Conservation (phyloP, 2,888 invertebrate genomes). For the Chirona hameri region DNA sequence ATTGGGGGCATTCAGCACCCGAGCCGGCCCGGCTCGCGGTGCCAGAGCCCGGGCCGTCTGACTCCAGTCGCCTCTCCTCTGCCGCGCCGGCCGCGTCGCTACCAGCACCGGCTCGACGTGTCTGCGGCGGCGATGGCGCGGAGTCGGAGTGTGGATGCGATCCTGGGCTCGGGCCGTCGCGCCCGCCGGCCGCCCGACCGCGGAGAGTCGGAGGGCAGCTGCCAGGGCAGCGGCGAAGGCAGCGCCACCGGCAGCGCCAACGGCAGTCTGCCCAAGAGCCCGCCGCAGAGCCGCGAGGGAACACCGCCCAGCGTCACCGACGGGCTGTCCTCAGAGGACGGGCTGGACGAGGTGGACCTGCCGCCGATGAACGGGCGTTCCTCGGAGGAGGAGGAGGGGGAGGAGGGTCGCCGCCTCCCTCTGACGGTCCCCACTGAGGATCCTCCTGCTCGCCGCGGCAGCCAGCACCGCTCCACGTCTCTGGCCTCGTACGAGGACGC, state of each 20-base stretch:
- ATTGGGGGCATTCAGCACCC: not conserved
- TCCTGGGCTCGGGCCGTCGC: not conserved
- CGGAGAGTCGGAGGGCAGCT: not conserved
- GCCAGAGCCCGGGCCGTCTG: not conserved
- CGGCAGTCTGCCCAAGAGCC: too few species aligned
- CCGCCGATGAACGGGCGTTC: not conserved
- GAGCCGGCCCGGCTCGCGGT: conserved; percentile 3
- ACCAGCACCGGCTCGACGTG: not conserved
- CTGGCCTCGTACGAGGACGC: not conserved
- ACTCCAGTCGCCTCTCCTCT: not conserved
- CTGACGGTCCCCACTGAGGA: not conserved
- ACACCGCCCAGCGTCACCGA: not conserved
- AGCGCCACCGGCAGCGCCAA: not conserved
- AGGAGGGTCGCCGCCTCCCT: not conserved
- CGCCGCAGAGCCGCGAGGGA: not conserved
- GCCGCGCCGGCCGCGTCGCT: not conserved
- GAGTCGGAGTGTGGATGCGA: conserved; percentile 12
- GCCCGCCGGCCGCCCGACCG: not conserved
- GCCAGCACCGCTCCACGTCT: not conserved
- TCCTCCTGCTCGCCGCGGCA: not conserved
- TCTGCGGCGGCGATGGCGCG: not conserved
- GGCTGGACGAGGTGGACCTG: not conserved
- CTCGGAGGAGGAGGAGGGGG: not conserved
- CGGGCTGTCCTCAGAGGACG: not conserved
- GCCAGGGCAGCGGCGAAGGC: not conserved